A percentile compares a stretch with the other conserved stretches of the same genome.
Evolutionary conservation across 2,797 vertebrate species (phyloP).

Genomic region (Parambassis ranga): DNA sequence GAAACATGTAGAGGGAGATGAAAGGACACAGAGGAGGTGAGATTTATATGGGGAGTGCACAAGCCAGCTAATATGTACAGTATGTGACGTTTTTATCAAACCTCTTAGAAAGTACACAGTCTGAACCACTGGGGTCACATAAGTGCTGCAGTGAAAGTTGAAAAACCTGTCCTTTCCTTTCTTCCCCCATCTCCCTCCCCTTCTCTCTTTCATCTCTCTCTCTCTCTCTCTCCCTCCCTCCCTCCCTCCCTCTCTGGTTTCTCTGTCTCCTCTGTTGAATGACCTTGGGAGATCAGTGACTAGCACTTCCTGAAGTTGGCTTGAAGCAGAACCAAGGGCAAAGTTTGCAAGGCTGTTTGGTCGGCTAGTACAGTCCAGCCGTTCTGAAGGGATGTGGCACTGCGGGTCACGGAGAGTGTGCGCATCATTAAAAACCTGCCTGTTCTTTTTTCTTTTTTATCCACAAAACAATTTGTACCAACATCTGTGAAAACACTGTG

Average conservation of each 20-base stretch:
- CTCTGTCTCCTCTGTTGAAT: conserved; percentile 78
- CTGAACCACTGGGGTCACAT: conserved; percentile 67
- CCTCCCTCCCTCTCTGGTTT: conserved; percentile 64
- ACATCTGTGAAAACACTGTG: conserved; percentile 32
- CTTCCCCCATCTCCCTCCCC: conserved; percentile 34
- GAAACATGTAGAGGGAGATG: conserved; percentile 44
- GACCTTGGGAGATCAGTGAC: conserved; percentile 93
- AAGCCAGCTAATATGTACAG: conserved; percentile 20
- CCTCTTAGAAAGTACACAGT: conserved; percentile 43
- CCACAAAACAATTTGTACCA: conserved; percentile 23
- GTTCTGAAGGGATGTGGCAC: conserved; percentile 27
- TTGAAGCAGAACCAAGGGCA: conserved; percentile 86
- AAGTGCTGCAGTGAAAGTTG: conserved; percentile 80
- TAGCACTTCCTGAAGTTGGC: conserved; percentile 85
- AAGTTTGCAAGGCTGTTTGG: conserved; percentile 79
- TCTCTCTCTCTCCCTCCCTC: conserved; percentile 9
- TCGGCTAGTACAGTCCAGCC: conserved; percentile 11
- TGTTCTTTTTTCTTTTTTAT: not conserved
- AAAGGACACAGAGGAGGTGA: conserved; percentile 49
- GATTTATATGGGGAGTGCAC: conserved; percentile 36
- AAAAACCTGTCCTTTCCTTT: conserved; percentile 72
- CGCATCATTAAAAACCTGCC: conserved; percentile 4
- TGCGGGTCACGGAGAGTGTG: conserved; percentile 6
- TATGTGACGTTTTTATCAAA: conserved; percentile 49
- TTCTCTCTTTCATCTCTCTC: conserved; percentile 50